Evolutionary conservation across 2,797 vertebrate species (phyloP).

Genomic region (Chromis chromis): DNA sequence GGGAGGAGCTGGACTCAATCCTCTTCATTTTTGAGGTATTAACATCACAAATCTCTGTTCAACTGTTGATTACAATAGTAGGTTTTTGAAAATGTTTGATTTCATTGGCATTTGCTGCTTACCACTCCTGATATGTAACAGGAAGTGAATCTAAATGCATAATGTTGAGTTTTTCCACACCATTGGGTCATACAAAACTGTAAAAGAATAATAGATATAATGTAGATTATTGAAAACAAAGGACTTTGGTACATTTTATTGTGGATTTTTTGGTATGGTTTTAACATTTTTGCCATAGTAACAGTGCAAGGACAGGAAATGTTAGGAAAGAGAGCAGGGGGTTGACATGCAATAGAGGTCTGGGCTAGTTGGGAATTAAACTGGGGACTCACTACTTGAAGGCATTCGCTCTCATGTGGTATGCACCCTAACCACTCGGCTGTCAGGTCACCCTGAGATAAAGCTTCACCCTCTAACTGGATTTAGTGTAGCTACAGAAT

Average conservation of each 20-base stretch:
- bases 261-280: no score
- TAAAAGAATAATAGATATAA: background rate
- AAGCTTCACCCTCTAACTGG: no score
- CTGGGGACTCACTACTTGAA: no score
- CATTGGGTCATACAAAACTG: background rate
- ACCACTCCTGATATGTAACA: background rate
- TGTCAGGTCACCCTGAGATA: no score
- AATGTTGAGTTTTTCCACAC: background rate
- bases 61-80: background rate
- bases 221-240: background rate
- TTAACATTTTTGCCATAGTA: no score
- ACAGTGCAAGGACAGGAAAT: no score
- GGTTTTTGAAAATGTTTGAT: background rate
- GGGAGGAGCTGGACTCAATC: constrained; percentile 98
- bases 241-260: no score
- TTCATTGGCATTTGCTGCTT: background rate
- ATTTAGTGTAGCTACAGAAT: background rate
- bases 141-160: background rate
- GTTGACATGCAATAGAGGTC: no score
- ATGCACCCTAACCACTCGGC: no score
- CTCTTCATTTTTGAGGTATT: constrained; percentile 99
- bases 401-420: no score
- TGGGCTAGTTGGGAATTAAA: no score
- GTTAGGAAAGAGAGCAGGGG: no score
- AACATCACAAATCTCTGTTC: background rate